phyloP scores from a whole-genome alignment of 2,888 invertebrate genomes.

The Heteropelma amictum region DNA sequence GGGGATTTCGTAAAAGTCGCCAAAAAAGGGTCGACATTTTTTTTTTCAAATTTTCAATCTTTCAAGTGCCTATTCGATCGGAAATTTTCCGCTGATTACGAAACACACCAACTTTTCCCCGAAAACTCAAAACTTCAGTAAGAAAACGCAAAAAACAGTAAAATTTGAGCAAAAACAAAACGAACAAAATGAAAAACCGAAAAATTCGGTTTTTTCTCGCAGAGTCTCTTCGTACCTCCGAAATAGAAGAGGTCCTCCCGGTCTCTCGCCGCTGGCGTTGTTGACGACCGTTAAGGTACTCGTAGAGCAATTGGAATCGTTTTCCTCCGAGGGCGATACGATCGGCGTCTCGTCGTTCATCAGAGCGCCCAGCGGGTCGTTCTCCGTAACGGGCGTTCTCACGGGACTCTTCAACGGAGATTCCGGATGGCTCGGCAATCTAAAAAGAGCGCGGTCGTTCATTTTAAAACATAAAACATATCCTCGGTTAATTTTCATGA shows the following conservation, averaged over 20 bases:
- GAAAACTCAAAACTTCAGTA: no score
- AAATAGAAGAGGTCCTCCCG: constrained; percentile 76
- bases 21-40: no score
- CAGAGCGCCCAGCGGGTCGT: constrained; percentile 94
- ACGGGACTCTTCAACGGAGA: constrained; percentile 76
- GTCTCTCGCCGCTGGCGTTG: constrained; percentile 71
- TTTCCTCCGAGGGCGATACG: constrained; percentile 76
- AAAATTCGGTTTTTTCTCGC: no score
- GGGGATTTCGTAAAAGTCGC: no score
- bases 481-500: no score
- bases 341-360: constrained; percentile 76
- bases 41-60: no score
- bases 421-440: constrained; percentile 69
- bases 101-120: no score
- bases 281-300: constrained; percentile 75
- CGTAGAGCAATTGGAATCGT: constrained; percentile 77
- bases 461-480: not conserved
- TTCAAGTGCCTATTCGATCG: no score
- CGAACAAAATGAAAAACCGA: no score
- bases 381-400: constrained; percentile 92
- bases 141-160: no score
- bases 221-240: constrained; percentile 74
- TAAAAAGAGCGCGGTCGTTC: constrained; percentile 46
- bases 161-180: no score
- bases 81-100: no score